These are phyloP conservation scores for Pomatostomus ruficeps DNA, from an alignment of 2,113 vertebrate species.

Conservation along the genomic window DNA sequence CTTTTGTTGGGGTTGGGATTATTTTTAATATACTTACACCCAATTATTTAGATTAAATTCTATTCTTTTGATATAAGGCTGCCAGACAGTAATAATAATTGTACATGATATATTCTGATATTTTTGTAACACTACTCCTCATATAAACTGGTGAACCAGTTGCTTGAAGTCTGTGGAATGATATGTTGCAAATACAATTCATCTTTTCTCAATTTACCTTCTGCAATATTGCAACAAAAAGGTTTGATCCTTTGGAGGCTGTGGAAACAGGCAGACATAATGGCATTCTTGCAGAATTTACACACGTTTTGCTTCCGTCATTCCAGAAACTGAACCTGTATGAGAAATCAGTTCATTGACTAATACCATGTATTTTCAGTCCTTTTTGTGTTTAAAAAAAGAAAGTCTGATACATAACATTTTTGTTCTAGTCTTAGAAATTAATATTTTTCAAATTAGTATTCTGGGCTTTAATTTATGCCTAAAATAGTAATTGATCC, in stretches of 20 bases:
- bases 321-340: not conserved
- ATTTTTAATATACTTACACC: not conserved
- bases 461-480: not conserved
- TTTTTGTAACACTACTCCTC: not conserved
- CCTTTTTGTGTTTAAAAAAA: not conserved
- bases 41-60: not conserved
- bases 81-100: not conserved
- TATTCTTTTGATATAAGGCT: not conserved
- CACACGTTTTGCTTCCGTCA: not conserved
- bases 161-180: not conserved
- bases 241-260: not conserved
- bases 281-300: not conserved
- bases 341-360: not conserved
- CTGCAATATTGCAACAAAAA: not conserved
- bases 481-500: not conserved
- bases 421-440: not conserved
- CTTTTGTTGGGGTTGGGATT: not conserved
- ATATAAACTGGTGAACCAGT: not conserved
- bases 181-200: not conserved
- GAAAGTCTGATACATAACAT: not conserved
- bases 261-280: not conserved
- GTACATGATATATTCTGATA: not conserved
- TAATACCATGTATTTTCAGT: not conserved
- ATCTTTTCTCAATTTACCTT: not conserved
- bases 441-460: not conserved